Evolutionary conservation across 2,113 vertebrate species (phyloP), one percentile per base, ranked within the genome.

Genomic region (Bostrychus sinensis): DNA sequence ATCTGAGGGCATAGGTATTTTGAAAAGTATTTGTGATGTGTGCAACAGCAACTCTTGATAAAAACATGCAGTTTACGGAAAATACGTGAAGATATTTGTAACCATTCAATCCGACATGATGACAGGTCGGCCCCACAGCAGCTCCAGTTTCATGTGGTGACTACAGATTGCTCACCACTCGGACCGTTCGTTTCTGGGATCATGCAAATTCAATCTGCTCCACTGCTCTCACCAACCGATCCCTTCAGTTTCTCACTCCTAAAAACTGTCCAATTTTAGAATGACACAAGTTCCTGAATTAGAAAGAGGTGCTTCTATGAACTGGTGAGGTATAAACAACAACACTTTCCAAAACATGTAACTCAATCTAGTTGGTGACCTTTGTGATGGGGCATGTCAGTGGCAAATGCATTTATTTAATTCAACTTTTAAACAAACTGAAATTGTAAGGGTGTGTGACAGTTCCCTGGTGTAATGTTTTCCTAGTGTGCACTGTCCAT

Each of bases 71-170:
- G n/a, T n/a, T n/a, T n/a, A n/a, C n/a, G n/a, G n/a, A n/a, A n/a
- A n/a, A 42, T 46, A 22, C 12, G 16, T 39, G 6, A 42, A 38
- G 20, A n/a, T 25, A 19, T 38, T 37, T 32, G 26, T 53, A 13
- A 53, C 28, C 17, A 12, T 38, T 61, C 25, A 32, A 46, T 58
- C 32, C 43, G 28, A 39, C 63, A 37, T 5, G 62, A 43, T 62
- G 57, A 66, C 48, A 64, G 26, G 38, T 17, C 41, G 5, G 41
- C 20, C 22, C 11, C 30, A 41, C 11, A 20, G 5, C 0, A 25
- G 66, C 7, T 54, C 76, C 5, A 3, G 51, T 79, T 70, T 62
- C 61, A 28, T 61, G 17, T 7, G 54, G 32, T 28, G 53, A 26
- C 14, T 7, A 30, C 19, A 46, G 32, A 55, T 10, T 42, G 41